Evolutionary conservation across 2,113 vertebrate species (phyloP), one percentile per base, ranked within the genome.

Genomic region (Psittacara wagleri): DNA sequence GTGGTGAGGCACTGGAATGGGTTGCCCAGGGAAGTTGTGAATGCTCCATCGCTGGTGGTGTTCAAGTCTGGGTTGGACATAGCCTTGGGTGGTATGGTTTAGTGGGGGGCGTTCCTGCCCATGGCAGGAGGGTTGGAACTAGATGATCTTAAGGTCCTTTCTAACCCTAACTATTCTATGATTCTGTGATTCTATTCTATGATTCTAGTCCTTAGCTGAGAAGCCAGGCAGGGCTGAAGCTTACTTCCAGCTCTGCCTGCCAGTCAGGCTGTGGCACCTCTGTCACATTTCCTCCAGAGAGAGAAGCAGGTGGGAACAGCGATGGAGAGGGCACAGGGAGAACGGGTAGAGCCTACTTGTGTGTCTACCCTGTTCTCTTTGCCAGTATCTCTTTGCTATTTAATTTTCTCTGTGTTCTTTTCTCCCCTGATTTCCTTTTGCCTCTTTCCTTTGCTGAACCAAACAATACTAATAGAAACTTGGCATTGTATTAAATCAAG

Each of bases 361-460:
- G 12, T 22, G 12, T 27, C 46, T 12, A 27, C 10, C 1, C 1
- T 20, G 35, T 68, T 25, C 4, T 23, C 55, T 78, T 63, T 67
- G 3, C 9, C 4, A 2, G 0, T 8, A 1, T 44, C 41, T 73
- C 41, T 79, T 52, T 13, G 5, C 1, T 23, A 9, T 73, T 79
- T 55, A 10, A 27, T 81, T 67, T 48, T 73, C 25, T 11, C 22
- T 0, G 0, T 28, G 0, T 2, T 69, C 2, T n/a, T 55, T 75
- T 75, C 44, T 43, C 10, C 43, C 9, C 18, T 24, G 11, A 1
- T 48, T 35, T 57, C 37, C 10, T 23, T 63, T 62, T 61, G 31
- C 48, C 27, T 76, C 73, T 31, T 79, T 76, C 27, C 22, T 61
- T 86, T 48, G n/a, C 24, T 48, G 52, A 74, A 48, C 7, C 11